Base-by-base conservation (phyloP, 2,113 vertebrate genomes). In the Spea bombifrons region DNA sequence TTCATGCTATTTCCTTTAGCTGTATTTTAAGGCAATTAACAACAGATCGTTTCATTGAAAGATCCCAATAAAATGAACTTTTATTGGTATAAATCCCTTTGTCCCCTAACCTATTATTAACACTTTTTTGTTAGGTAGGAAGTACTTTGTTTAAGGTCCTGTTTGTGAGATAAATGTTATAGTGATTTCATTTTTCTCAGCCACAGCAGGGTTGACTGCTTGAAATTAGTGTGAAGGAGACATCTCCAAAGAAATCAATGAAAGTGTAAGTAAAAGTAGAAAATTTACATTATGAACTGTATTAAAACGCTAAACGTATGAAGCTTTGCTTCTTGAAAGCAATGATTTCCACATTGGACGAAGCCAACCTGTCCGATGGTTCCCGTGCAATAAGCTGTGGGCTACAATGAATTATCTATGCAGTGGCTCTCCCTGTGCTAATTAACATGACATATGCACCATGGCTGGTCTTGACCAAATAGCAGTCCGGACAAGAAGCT, bases 21-120 rank as follows among this genome's bases (percentile, higher is more conserved):
- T 83, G 67, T 80, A 85, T 87, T 88, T 88, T 83, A 85, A 83
- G 80, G 75, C 83, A 86, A 87, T 90, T 86, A 87, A 81, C 50
- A 81, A 73, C 67, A 85, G 83, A 82, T 85, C 83, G 86, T 74
- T 50, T 73, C 55, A 75, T 65, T 78, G 73, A 61, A 46, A 48
- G 10, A 49, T 80, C 79, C 83, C 84, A 73, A 66, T 78, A 81
- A 82, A 83, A 86, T 47, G 75, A 81, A 80, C 52, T 59, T 6
- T 12, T 75, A 82, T 86, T 81, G 70, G 70, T 59, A 82, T 81
- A 75, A 76, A 75, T 57, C 81, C 8, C 0, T 64, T 75, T 61
- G 16, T 73, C 73, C 73, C 78, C 75, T 71, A 69, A 73, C 47
- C 53, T 81, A 57, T 66, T 63, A 71, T 15, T 81, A 61, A 50